These are phyloP conservation scores for Cantharis lateralis DNA, from an alignment of 2,888 invertebrate genomes.

Conservation along the genomic window DNA sequence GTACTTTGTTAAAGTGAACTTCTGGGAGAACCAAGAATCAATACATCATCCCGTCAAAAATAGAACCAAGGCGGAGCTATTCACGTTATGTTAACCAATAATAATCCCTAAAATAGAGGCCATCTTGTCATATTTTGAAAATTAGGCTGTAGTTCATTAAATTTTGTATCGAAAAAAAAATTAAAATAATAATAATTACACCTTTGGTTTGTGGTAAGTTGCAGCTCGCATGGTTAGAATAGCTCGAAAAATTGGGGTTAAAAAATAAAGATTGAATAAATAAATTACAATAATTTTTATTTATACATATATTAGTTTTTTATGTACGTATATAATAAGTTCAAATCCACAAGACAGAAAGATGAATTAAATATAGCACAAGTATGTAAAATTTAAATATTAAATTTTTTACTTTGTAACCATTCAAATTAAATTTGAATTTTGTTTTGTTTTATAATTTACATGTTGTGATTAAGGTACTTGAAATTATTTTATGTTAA, in stretches of 20 bases:
- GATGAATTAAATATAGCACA: slow-evolving; percentile 32
- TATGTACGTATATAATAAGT: slow-evolving; percentile 55
- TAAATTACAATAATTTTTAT: slow-evolving; percentile 57
- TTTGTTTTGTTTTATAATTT: slow-evolving; percentile 16
- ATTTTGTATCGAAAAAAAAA: slow-evolving; percentile 11
- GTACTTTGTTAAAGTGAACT: slow-evolving; percentile 41
- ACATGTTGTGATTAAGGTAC: slow-evolving; percentile 10
- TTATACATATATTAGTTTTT: slow-evolving; percentile 57
- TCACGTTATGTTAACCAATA: slow-evolving; percentile 64
- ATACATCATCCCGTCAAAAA: slow-evolving; percentile 65
- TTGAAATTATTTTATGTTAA: slow-evolving; percentile 11
- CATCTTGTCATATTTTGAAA: slow-evolving; percentile 59
- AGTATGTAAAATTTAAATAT: slow-evolving; percentile 29
- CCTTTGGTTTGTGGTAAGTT: not conserved
- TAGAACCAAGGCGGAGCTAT: slow-evolving; percentile 63
- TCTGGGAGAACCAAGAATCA: slow-evolving; percentile 54
- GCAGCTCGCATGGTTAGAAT: not conserved
- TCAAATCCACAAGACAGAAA: slow-evolving; percentile 58
- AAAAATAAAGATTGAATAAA: slow-evolving; percentile 14
- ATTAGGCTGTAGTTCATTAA: slow-evolving; percentile 34
- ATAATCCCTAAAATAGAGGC: slow-evolving; percentile 62
- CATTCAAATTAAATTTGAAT: slow-evolving; percentile 4
- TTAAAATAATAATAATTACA: not conserved
- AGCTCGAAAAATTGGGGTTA: not conserved
- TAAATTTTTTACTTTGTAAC: slow-evolving; percentile 5